Base-by-base conservation (phyloP, 2,888 invertebrate genomes). In the Trissolcus japonicus region DNA sequence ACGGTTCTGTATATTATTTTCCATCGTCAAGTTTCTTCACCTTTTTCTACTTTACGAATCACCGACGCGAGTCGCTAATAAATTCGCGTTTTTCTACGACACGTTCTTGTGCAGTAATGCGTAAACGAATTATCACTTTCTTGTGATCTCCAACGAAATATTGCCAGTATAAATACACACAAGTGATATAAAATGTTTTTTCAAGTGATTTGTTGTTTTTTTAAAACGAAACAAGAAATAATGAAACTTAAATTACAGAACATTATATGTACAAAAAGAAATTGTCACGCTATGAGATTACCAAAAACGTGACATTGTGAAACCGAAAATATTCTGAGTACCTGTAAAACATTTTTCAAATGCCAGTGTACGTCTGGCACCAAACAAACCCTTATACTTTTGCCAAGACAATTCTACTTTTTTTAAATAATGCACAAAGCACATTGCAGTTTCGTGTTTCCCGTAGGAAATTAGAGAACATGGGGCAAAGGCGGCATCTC, bases 381-480 rank as follows among this genome's bases (percentile, higher is more conserved):
- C 29, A 61, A 68, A 63, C 57, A 50, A 76, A 79, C 59, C 79
- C 73, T 78, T 77, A 76, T 77, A 78, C 69, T 72, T 72, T 67
- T 73, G 53, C 54, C 66, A 79, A 81, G 82, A 83, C 82, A 80
- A 82, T 81, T 82, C 66, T 76, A 72, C 71, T 80, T 78, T 77
- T 76, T 61, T 79, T 86, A 81, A 86, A 86, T 86, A 86, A 86
- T 85, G 80, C 51, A 67, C 48, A 50, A 59, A 67, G 81, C 69
- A 71, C 78, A 82, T 69, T 85, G 86, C 84, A 86, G 81, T 83
- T 75, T 81, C 79, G 78, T 82, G 87, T 88, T 86, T 89, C 89
- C 89, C 89, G 89, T 86, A 89, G 89, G 89, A 89, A 89, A 89
- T 89, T 89, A 89, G 87, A 86, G 86, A 86, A 85, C 85, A 80